phyloP scores from a whole-genome alignment of 2,113 vertebrate genomes.

The Archocentrus centrarchus region DNA sequence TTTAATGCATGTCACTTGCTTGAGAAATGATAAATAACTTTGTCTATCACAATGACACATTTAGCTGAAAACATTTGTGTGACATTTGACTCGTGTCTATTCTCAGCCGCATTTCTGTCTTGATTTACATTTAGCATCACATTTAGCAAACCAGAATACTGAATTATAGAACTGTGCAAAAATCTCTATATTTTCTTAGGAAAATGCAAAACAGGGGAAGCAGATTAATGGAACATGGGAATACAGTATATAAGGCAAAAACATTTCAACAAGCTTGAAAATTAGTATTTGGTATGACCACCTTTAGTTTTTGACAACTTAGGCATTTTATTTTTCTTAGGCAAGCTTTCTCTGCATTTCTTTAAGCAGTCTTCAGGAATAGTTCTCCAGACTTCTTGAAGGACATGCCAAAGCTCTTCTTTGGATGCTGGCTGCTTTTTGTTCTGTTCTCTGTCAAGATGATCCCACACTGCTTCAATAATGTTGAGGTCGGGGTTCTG shows the following conservation, averaged over 20 bases:
- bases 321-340: neutral
- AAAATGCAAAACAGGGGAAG: neutral
- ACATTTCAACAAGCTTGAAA: neutral
- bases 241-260: neutral
- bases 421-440: neutral
- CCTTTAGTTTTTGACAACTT: neutral
- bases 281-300: neutral
- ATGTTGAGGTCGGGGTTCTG: neutral
- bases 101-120: neutral
- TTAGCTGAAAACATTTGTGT: neutral
- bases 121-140: neutral
- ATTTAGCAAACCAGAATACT: neutral
- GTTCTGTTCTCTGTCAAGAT: neutral
- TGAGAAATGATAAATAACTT: constrained; percentile 29
- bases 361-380: neutral
- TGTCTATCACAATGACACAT: constrained; percentile 4
- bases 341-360: neutral
- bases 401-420: neutral
- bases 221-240: neutral
- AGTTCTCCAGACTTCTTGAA: neutral
- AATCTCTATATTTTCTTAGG: neutral
- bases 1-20: constrained; percentile 10
- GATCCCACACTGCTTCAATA: neutral
- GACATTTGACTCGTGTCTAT: neutral
- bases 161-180: neutral